Evolutionary conservation across 1,140 invertebrate genomes (phyloP).

Genomic region (Parasteatoda tepidariorum): DNA sequence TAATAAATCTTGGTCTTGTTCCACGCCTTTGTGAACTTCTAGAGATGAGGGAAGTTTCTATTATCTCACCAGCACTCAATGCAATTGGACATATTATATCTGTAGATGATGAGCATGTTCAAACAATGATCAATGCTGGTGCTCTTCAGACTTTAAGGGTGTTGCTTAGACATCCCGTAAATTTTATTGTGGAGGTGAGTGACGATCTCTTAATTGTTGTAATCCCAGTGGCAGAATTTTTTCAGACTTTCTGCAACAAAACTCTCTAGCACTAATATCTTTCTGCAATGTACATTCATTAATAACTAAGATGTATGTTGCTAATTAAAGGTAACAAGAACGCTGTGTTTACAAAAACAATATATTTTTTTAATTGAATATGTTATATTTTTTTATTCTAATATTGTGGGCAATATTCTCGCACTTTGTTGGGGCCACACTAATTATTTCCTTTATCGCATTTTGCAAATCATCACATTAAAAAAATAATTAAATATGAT

Average conservation of each 20-base stretch:
- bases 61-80: slow-evolving; percentile 95
- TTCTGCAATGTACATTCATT: no score
- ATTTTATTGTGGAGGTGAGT: slow-evolving; percentile 63
- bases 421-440: not conserved
- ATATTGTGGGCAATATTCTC: no score
- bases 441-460: no score
- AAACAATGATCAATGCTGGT: slow-evolving; percentile 85
- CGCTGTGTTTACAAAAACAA: no score
- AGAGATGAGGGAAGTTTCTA: slow-evolving; percentile 77
- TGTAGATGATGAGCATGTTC: slow-evolving; percentile 98
- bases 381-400: no score
- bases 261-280: no score
- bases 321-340: no score
- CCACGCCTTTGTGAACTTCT: slow-evolving; percentile 93
- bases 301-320: not conserved
- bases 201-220: not conserved
- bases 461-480: no score
- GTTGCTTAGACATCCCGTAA: slow-evolving; percentile 85
- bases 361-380: no score
- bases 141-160: slow-evolving; percentile 19
- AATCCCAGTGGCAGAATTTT: not conserved
- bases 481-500: no score
- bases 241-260: no score
- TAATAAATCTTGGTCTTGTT: slow-evolving; percentile 95
- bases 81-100: slow-evolving; percentile 99